Percentiles rank a stretch among this genome's conserved stretches.
Conservation (phyloP, 2,113 vertebrate species). For the Tyto alba region DNA sequence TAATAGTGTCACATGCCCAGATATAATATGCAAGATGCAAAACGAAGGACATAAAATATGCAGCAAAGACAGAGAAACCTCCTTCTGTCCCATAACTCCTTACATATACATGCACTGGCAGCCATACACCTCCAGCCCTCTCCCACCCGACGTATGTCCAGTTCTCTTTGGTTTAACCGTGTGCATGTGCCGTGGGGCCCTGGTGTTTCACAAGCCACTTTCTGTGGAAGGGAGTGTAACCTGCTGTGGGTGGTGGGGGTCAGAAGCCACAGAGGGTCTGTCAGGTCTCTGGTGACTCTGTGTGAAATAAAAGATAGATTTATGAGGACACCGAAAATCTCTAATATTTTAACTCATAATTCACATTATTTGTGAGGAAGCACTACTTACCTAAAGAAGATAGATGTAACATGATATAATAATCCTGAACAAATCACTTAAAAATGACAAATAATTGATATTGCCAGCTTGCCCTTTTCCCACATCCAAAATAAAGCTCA, state of each 20-base stretch:
- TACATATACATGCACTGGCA: background rate
- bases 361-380: background rate
- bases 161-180: background rate
- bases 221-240: background rate
- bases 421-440: background rate
- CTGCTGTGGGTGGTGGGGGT: background rate
- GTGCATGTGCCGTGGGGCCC: background rate
- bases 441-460: background rate
- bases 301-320: background rate
- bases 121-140: background rate
- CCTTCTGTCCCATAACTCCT: background rate
- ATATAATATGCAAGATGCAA: background rate
- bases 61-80: background rate
- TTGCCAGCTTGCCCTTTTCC: background rate
- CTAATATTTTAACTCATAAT: background rate
- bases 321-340: background rate
- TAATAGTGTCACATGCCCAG: background rate
- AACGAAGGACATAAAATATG: background rate
- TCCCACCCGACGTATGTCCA: accelerated
- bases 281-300: background rate
- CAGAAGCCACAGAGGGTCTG: background rate
- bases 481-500: background rate
- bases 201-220: background rate
- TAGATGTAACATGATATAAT: background rate
- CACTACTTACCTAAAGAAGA: background rate